These are phyloP conservation scores for Lagorchestes hirsutus DNA, from an alignment of 2,797 vertebrate genomes.

Conservation along the genomic window DNA sequence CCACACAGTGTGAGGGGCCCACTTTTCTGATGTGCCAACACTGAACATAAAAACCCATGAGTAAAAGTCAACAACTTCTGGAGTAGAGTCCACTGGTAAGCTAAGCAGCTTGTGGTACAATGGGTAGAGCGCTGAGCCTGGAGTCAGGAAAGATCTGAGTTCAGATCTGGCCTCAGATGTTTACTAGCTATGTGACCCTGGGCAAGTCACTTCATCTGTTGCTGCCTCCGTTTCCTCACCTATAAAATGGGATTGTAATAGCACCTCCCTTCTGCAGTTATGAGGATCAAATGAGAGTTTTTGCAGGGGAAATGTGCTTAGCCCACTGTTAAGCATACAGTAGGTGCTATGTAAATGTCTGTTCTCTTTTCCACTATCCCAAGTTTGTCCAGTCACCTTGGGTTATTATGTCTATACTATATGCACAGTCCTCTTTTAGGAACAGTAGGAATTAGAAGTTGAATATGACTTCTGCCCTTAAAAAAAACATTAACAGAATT, in stretches of 20 bases:
- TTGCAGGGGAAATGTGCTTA: not conserved
- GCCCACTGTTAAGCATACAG: not conserved
- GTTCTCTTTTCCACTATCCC: not conserved
- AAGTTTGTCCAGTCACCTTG: not conserved
- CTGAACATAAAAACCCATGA: conserved; percentile 2
- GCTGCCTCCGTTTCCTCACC: not conserved
- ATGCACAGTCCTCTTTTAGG: not conserved
- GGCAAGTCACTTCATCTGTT: not conserved
- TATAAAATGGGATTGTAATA: not conserved
- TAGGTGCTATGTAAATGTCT: not conserved
- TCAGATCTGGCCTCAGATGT: not conserved
- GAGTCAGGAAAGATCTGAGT: not conserved
- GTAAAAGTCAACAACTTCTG: not conserved
- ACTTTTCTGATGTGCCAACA: not conserved
- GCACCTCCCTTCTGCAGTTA: not conserved
- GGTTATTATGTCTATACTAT: not conserved
- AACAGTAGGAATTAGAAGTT: conserved; percentile 47
- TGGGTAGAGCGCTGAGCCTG: not conserved
- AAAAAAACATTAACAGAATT: conserved; percentile 44
- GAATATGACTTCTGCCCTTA: conserved; percentile 30
- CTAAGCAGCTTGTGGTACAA: not conserved
- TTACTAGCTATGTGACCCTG: not conserved
- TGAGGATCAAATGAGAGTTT: not conserved
- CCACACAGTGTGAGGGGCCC: not conserved
- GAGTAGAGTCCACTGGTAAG: too few relatives aligned